Conservation (phyloP, 1,140 invertebrate species). For the Maconellicoccus hirsutus region DNA sequence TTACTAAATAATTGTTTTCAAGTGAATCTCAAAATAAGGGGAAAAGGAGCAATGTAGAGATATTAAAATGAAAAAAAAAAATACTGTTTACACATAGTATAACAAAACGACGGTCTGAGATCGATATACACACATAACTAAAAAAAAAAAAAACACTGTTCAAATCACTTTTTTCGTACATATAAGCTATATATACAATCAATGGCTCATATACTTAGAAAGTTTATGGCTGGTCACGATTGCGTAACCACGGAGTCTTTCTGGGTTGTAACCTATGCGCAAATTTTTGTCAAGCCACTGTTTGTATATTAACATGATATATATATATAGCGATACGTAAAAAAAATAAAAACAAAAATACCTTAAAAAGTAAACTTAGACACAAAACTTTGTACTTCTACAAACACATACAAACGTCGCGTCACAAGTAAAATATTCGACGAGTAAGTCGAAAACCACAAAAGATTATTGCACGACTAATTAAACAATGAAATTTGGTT, state of each 20-base stretch:
- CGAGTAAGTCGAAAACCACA: not conserved
- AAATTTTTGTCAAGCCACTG: not conserved
- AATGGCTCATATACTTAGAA: not conserved
- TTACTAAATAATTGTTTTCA: no score
- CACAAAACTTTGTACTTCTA: slow-evolving; percentile 11
- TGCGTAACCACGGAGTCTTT: no score
- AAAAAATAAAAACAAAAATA: not conserved
- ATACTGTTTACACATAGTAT: slow-evolving; percentile 15
- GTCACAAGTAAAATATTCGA: not conserved
- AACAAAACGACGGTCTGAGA: slow-evolving; percentile 15
- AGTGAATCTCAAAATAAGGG: no score
- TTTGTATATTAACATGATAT: not conserved
- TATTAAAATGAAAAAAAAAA: not conserved
- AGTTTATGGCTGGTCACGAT: not conserved
- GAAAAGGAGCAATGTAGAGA: not conserved
- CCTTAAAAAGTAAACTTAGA: not conserved
- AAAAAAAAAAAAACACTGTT: not conserved
- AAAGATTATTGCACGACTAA: not conserved
- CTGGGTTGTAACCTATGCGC: no score
- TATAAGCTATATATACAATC: not conserved
- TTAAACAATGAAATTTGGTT: slow-evolving; percentile 6
- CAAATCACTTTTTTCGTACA: not conserved
- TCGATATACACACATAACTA: slow-evolving; percentile 7
- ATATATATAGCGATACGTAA: not conserved
- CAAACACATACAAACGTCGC: not conserved